Evolutionary conservation across 2,888 invertebrate genomes (phyloP).

Genomic region (Cataglyphis altisquamis): DNA sequence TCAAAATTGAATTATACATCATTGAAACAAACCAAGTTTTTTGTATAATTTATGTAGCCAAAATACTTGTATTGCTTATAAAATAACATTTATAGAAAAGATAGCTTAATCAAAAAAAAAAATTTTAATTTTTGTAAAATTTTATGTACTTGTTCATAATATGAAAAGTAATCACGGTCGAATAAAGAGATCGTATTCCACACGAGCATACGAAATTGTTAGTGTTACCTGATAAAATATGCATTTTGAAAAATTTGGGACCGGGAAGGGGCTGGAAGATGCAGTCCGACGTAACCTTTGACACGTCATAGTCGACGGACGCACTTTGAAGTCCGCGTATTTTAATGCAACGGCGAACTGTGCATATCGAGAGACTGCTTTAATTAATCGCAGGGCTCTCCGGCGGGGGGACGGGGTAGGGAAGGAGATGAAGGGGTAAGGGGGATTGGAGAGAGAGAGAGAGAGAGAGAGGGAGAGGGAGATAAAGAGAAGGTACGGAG

Average conservation of each 20-base stretch:
- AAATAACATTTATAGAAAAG: background rate
- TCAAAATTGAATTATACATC: background rate
- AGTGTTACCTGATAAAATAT: background rate
- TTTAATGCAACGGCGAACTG: conserved; percentile 57
- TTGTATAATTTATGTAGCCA: background rate
- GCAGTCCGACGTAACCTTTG: conserved; percentile 54
- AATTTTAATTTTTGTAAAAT: background rate
- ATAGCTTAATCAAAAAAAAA: background rate
- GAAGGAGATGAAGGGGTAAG: background rate
- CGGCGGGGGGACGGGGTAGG: conserved; percentile 21
- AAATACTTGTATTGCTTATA: background rate
- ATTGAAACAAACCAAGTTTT: background rate
- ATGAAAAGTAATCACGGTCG: background rate
- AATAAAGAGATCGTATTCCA: background rate
- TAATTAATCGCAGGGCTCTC: conserved; percentile 67
- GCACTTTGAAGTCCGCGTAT: conserved; percentile 54
- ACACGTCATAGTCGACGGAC: conserved; percentile 32
- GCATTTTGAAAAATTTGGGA: conserved; percentile 33
- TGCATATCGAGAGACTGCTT: conserved; percentile 38
- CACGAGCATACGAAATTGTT: background rate
- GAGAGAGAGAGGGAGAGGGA: conserved; percentile 10
- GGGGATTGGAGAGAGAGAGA: background rate
- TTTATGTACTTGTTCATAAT: background rate
- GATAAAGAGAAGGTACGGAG: conserved; percentile 13
- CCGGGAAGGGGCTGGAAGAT: conserved; percentile 12